Evolutionary conservation across 1,140 invertebrate species (phyloP).

Genomic region (Aphidius gifuensis): DNA sequence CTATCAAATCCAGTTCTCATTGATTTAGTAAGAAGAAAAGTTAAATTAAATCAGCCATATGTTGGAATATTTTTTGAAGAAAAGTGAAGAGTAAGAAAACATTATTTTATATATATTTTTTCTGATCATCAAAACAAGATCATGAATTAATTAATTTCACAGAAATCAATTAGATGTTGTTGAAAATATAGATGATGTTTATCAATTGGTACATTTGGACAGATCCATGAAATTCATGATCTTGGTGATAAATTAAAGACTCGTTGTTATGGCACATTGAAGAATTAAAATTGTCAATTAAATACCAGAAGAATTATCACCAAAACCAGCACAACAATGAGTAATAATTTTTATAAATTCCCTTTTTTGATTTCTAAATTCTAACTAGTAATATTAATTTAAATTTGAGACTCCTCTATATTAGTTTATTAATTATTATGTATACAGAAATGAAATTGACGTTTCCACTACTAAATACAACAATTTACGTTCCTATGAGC

Average conservation of each 20-base stretch:
- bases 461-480: constrained; percentile 66
- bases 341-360: constrained; percentile 13
- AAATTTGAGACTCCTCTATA: too few relatives aligned
- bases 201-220: constrained; percentile 93
- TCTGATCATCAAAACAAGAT: neutral
- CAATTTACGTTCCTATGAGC: constrained; percentile 64
- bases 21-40: constrained; percentile 88
- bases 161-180: constrained; percentile 87
- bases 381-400: too few relatives aligned
- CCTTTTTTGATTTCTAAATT: too few relatives aligned
- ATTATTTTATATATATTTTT: constrained; percentile 14
- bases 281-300: constrained; percentile 78
- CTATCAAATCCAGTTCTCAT: constrained; percentile 85
- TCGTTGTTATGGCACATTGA: constrained; percentile 93
- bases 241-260: constrained; percentile 84
- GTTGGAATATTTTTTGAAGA: constrained; percentile 96
- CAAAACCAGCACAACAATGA: constrained; percentile 53
- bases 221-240: constrained; percentile 97
- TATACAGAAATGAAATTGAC: constrained; percentile 56
- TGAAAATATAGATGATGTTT: constrained; percentile 80
- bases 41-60: constrained; percentile 95
- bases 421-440: constrained; percentile 27
- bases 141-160: constrained; percentile 2
- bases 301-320: constrained; percentile 67
- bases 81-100: constrained; percentile 73